Percentiles rank a stretch among this genome's conserved stretches.
Conservation (phyloP, 2,888 invertebrate species). For the Actias luna region DNA sequence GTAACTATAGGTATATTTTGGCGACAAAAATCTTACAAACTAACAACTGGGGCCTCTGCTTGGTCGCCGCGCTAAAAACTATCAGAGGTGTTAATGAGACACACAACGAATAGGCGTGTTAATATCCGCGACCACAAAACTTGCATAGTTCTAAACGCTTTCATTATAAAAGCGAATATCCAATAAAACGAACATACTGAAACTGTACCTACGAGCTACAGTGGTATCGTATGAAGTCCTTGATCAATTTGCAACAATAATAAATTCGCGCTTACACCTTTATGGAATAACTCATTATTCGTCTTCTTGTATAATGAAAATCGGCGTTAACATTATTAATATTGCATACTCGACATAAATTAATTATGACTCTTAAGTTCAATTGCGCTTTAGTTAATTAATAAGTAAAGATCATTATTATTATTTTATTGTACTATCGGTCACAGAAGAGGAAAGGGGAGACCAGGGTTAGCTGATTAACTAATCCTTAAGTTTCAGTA, state of each 20-base stretch:
- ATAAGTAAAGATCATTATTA: background rate
- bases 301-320: background rate
- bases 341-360: background rate
- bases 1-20: constrained; percentile 26
- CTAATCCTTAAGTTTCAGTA: too few species aligned
- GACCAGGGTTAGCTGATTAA: too few species aligned
- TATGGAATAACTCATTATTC: constrained; percentile 25
- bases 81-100: constrained; percentile 57
- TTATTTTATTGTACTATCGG: background rate
- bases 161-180: constrained; percentile 8
- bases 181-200: background rate
- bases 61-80: constrained; percentile 45
- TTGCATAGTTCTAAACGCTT: background rate
- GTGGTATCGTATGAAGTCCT: constrained; percentile 17
- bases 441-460: too few species aligned
- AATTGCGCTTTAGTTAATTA: background rate
- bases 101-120: constrained; percentile 37
- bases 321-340: background rate
- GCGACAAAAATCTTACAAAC: constrained; percentile 39
- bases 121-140: constrained; percentile 14
- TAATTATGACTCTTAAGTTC: background rate
- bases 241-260: constrained; percentile 22
- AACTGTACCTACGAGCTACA: constrained; percentile 14
- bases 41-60: constrained; percentile 36
- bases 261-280: constrained; percentile 15